Percentiles rank a stretch among this genome's conserved stretches.
These are phyloP conservation scores for Littorina saxatilis DNA, from an alignment of 1,140 invertebrate species.

Conservation along the genomic window DNA sequence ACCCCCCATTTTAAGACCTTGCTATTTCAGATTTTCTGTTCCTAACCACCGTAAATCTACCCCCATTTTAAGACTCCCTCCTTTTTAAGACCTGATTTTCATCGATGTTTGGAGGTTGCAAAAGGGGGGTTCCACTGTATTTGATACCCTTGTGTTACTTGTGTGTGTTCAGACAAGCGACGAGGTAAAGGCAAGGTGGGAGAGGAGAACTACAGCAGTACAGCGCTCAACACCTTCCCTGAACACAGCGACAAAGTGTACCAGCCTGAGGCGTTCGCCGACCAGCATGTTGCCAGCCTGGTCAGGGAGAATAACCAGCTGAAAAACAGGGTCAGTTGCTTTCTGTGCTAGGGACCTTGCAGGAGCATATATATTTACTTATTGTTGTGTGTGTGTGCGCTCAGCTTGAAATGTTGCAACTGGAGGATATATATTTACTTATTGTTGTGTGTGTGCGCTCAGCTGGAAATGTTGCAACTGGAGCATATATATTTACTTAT, in stretches of 20 bases:
- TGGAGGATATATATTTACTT: too few species aligned
- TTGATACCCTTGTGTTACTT: too few species aligned
- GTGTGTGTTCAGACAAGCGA: background rate
- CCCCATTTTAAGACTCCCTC: too few species aligned
- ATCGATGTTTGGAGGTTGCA: too few species aligned
- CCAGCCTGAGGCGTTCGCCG: constrained; percentile 53
- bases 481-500: too few species aligned
- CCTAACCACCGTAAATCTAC: too few species aligned
- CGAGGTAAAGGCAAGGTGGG: background rate
- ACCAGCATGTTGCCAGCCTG: constrained; percentile 52
- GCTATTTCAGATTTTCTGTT: too few species aligned
- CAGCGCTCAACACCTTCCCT: constrained; percentile 22
- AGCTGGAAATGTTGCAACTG: constrained; percentile 69
- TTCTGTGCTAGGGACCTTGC: constrained; percentile 64
- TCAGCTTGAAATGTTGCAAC: constrained; percentile 67
- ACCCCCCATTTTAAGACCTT: too few species aligned
- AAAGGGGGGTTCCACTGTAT: too few species aligned
- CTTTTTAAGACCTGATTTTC: too few species aligned
- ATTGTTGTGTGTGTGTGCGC: background rate
- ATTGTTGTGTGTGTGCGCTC: background rate
- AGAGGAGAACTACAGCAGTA: constrained; percentile 26
- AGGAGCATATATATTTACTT: too few species aligned
- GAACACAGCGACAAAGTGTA: constrained; percentile 41
- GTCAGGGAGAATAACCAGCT: constrained; percentile 69
- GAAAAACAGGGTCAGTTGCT: constrained; percentile 59